These are phyloP conservation scores for Taenioides sp. DNA, from an alignment of 2,797 vertebrate species.

Conservation along the genomic window DNA sequence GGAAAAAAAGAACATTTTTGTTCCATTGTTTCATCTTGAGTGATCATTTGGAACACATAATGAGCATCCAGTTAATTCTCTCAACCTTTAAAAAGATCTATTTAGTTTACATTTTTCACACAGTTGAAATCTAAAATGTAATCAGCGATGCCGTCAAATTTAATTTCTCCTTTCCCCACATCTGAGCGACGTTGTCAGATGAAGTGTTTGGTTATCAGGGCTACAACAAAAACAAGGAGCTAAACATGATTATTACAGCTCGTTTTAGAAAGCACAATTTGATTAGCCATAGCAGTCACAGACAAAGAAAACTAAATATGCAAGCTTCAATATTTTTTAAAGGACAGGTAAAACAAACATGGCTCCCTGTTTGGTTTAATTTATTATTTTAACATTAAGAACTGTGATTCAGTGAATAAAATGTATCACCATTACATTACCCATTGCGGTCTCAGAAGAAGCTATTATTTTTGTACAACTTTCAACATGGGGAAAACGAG, in stretches of 20 bases:
- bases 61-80: constrained; percentile 21
- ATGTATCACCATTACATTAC: no score
- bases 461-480: no score
- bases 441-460: no score
- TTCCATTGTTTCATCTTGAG: constrained; percentile 31
- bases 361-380: neutral
- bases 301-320: constrained; percentile 3
- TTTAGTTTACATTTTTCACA: constrained; percentile 19
- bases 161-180: constrained; percentile 5
- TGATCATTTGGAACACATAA: constrained; percentile 34
- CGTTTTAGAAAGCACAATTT: constrained; percentile 8
- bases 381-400: neutral
- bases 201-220: neutral
- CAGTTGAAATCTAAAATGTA: constrained; percentile 21
- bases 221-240: constrained; percentile 1
- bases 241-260: constrained; percentile 23
- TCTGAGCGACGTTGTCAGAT: constrained; percentile 18
- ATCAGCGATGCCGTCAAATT: constrained; percentile 10
- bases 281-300: constrained; percentile 19
- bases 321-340: neutral
- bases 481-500: no score
- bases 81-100: constrained; percentile 31
- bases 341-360: neutral
- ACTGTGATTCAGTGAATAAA: neutral
- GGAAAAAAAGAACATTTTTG: constrained; percentile 34